These are phyloP conservation scores for Drosophila repleta DNA, from an alignment of 1,140 invertebrate species.

Conservation along the genomic window DNA sequence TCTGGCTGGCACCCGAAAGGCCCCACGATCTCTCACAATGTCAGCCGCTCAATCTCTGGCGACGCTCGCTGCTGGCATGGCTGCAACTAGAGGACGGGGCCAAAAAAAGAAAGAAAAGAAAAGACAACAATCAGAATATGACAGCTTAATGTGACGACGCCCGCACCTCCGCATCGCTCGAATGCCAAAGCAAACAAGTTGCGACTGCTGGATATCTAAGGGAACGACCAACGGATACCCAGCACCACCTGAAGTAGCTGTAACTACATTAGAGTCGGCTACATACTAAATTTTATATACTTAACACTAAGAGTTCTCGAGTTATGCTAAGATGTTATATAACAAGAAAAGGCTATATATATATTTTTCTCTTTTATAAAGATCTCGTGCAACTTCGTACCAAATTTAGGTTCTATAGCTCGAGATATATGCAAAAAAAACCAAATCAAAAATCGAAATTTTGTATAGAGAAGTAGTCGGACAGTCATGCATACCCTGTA, in stretches of 20 bases:
- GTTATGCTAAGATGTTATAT: too few relatives aligned
- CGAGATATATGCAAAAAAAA: too few relatives aligned
- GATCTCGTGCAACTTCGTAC: too few relatives aligned
- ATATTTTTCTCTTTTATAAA: too few relatives aligned
- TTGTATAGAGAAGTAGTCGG: too few relatives aligned
- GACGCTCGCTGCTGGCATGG: constrained; percentile 20
- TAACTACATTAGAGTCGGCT: neutral
- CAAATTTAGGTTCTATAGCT: too few relatives aligned
- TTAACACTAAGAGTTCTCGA: too few relatives aligned
- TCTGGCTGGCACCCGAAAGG: constrained; percentile 28
- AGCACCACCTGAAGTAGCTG: neutral
- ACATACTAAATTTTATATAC: too few relatives aligned
- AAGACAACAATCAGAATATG: constrained; percentile 21
- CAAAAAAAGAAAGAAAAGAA: neutral
- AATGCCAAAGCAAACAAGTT: constrained; percentile 18
- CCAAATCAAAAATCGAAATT: too few relatives aligned
- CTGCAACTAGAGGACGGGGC: constrained; percentile 6
- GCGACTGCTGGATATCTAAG: too few relatives aligned
- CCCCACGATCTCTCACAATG: constrained; percentile 18
- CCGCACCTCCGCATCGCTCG: constrained; percentile 15
- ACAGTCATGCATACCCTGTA: neutral
- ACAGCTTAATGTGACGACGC: constrained; percentile 33
- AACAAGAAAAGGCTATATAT: too few relatives aligned
- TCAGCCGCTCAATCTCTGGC: constrained; percentile 6
- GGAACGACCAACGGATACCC: neutral